A percentile compares a stretch with the other conserved stretches of the same genome.
phyloP scores from a whole-genome alignment of 2,113 vertebrate genomes.

The Cyphomyrus plagiostoma region DNA sequence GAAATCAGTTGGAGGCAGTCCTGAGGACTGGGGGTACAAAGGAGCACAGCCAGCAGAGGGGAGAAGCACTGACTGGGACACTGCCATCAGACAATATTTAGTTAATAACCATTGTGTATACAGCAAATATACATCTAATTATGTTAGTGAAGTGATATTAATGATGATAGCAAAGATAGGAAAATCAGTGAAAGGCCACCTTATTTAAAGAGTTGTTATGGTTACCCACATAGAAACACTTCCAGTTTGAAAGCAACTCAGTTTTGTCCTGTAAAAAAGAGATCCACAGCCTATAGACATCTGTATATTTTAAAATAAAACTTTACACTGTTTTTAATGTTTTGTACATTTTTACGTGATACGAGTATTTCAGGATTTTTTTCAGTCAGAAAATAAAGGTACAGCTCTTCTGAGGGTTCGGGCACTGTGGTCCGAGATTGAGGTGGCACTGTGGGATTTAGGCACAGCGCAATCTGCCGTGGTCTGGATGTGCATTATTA shows the following conservation, averaged over 20 bases:
- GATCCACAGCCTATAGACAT: conserved; percentile 69
- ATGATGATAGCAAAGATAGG: neutral
- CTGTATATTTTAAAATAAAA: conserved; percentile 45
- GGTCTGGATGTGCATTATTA: conserved; percentile 51
- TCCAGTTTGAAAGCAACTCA: conserved; percentile 29
- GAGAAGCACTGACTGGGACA: neutral
- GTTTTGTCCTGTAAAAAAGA: conserved; percentile 18
- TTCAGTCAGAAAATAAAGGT: conserved; percentile 78
- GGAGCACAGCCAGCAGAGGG: neutral
- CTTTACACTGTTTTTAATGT: conserved; percentile 75
- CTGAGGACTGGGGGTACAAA: neutral
- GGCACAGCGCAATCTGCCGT: conserved; percentile 62
- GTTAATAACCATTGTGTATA: neutral
- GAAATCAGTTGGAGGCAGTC: neutral
- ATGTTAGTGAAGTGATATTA: neutral
- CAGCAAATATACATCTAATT: neutral
- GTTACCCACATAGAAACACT: conserved; percentile 5
- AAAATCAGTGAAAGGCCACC: neutral
- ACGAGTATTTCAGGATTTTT: conserved; percentile 87
- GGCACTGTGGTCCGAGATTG: conserved; percentile 42
- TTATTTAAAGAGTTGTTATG: neutral
- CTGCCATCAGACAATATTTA: neutral
- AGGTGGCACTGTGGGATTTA: conserved; percentile 54
- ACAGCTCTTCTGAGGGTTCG: conserved; percentile 59
- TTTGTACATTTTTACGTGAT: conserved; percentile 92